A percentile compares a stretch with the other conserved stretches of the same genome.
Conservation (phyloP, 2,797 vertebrate species). For the Xerus rutilus region DNA sequence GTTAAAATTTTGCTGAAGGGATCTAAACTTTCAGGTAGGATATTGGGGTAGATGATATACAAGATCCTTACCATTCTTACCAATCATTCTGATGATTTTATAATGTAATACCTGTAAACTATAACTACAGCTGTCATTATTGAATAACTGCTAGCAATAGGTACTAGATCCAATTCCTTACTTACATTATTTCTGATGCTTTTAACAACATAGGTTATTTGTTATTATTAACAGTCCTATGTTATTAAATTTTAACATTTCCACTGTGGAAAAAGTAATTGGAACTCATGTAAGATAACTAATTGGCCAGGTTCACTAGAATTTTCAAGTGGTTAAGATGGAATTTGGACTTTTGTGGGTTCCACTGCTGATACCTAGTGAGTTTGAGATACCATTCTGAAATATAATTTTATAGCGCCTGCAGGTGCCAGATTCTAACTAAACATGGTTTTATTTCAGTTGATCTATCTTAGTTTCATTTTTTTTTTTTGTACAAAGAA, state of each 20-base stretch:
- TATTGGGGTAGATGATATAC: background rate
- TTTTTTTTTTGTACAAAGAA: background rate
- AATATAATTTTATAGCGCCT: background rate
- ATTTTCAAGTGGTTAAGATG: background rate
- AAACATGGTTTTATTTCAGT: background rate
- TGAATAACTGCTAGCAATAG: background rate
- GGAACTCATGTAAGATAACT: background rate
- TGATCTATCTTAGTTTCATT: background rate
- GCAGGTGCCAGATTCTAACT: background rate
- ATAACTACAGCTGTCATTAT: background rate
- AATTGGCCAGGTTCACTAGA: background rate
- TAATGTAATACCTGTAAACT: background rate
- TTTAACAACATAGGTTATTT: background rate
- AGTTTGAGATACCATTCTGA: background rate
- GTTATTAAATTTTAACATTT: background rate
- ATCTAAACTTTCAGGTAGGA: background rate
- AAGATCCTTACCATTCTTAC: background rate
- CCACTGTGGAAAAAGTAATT: background rate
- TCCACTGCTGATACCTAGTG: background rate
- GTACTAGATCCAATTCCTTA: background rate
- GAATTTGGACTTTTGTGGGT: background rate
- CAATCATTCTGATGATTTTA: background rate
- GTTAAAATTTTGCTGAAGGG: background rate
- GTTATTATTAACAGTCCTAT: too few species aligned
- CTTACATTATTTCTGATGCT: background rate